Base-by-base conservation (phyloP, 2,797 vertebrate species). In the Hippoglossus hippoglossus region DNA sequence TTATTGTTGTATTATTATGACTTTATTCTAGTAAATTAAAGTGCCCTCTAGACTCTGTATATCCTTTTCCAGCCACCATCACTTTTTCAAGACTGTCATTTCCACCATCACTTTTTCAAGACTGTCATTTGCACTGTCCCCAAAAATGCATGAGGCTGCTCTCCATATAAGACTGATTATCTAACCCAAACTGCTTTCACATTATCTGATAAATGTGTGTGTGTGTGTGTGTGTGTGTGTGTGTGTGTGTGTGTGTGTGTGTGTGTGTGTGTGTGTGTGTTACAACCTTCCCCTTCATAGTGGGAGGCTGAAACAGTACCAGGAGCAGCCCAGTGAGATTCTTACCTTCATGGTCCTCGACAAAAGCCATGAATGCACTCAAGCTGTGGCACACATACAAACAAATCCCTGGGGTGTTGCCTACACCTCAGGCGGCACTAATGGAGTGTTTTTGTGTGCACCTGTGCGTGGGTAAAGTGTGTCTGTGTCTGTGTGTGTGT, bases 291-390 rank as follows among this genome's bases (percentile, higher is more conserved):
- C 55, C 50, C 18, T 1, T 41, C 18, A 12, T 8, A 26, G 47
- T 28, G 47, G 52, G 64, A 50, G 12, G 12, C 15, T 26, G 59
- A 39, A 39, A 34, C 36, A 2, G 39, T 49, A 21, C 57, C 60
- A 53, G 34, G 46, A 12, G 18, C 31, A 55, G 49, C 24, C 28
- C 49, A 3, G 19, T 39, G 69, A 56, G 70, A 75, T 52, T 34
- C 56, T 76, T 58, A 47, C 18, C 39, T 59, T 52, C 49, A 36
- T 16, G 41, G 31, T 15, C 34, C 67, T 61, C 51, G 76, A 56
- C 53, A 44, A 46, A 50, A 41, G 77, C 75, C 82, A 78, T 75
- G 67, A 83, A 87, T 77, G 80, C 77, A 62, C 78, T 87, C 73
- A 81, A 58, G 74, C 67, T 41, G 58, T 71, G 72, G 70, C 69